Evolutionary conservation across 2,888 invertebrate genomes (phyloP), one percentile per base, ranked within the genome.

Genomic region (Cephus nigrinus): DNA sequence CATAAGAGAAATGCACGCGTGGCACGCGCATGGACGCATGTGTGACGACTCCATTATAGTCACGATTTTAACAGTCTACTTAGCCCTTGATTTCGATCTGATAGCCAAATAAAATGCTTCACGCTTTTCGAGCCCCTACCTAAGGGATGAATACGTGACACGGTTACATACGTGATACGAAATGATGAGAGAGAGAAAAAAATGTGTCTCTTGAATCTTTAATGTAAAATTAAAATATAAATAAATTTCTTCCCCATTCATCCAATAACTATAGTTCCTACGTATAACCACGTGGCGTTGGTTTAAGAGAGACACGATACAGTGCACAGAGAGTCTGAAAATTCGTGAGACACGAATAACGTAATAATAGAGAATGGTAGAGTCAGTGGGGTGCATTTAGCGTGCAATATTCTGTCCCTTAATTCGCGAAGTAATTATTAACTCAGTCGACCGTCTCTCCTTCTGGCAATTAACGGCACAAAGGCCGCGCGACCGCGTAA

Each of bases 11-110:
- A 40, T 15, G 40, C 15, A 69, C 69, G 69, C 69, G 69, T 69
- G 69, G 31, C 69, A 12, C 69, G 30, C 69, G 69, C 30, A 69
- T 69, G 30, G 69, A 69, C 69, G 30, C 77, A 80, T 78, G 78
- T 74, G 75, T 85, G 87, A 88, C 88, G 82, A 84, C 86, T 88
- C 87, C 84, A 88, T 88, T 86, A 86, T 84, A 79, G 69, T 32
- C 32, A 30, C 69, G 69, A 69, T 32, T 30, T 30, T 69, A 69
- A 69, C 69, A 32, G 69, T 30, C 69, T 69, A 32, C 69, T 69
- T 69, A 69, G 69, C 69, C 69, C n/a, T 69, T 32, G 69, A 69
- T 69, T 32, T 83, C 82, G 81, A 87, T 86, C 86, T 84, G 86
- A 84, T 83, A 83, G 84, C 77, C 36, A 12, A 30, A 69, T 32